A percentile compares a stretch with the other conserved stretches of the same genome.
These are phyloP conservation scores for Chloroceryle inda DNA, from an alignment of 2,797 vertebrate species.

Conservation along the genomic window DNA sequence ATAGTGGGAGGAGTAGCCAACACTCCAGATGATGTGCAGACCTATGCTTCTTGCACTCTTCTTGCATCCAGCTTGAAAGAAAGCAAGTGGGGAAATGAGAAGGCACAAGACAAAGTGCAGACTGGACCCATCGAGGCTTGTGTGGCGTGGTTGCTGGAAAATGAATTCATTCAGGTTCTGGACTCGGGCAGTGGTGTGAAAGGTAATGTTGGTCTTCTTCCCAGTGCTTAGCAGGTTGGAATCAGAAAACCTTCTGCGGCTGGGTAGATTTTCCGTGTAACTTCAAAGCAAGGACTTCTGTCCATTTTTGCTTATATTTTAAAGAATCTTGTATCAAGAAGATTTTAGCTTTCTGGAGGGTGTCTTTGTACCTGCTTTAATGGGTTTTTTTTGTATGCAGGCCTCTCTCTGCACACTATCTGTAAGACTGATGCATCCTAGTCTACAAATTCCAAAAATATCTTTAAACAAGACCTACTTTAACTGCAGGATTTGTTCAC, in stretches of 20 bases:
- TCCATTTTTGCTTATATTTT: neutral
- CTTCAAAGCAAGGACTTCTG: neutral
- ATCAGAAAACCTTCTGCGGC: neutral
- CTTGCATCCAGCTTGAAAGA: constrained; percentile 87
- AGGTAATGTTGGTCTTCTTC: constrained; percentile 70
- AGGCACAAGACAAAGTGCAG: constrained; percentile 56
- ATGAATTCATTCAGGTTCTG: constrained; percentile 92
- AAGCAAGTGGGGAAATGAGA: constrained; percentile 40
- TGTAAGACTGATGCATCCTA: neutral
- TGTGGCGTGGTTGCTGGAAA: constrained; percentile 93
- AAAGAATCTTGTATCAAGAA: neutral
- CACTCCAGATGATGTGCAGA: constrained; percentile 89
- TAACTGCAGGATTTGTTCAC: neutral
- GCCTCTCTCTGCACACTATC: neutral
- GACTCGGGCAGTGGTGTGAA: constrained; percentile 77
- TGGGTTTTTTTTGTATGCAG: neutral
- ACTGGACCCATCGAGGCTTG: constrained; percentile 88
- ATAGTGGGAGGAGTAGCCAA: constrained; percentile 92
- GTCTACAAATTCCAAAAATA: neutral
- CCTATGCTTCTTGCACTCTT: constrained; percentile 92
- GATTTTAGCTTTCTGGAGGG: neutral
- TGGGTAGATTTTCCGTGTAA: neutral
- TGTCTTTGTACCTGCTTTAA: neutral
- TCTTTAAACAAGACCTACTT: neutral
- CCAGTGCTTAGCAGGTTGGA: neutral